Conservation (phyloP, 2,113 vertebrate genomes). For the Azemiops feae region DNA sequence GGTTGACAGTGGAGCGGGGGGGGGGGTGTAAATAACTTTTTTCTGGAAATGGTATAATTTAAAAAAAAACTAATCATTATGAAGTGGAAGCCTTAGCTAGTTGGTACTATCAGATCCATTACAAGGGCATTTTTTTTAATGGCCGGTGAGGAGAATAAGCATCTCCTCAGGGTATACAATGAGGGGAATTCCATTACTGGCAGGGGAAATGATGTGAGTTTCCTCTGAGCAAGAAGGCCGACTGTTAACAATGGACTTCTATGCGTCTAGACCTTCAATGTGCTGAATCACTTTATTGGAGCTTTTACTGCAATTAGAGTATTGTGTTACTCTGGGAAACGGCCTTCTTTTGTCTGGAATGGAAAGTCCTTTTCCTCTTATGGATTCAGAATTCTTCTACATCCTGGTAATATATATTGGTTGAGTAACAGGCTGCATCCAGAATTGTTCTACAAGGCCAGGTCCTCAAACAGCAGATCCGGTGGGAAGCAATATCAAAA, state of each 20-base stretch:
- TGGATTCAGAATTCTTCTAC: background rate
- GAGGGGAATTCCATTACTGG: conserved; percentile 20
- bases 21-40: background rate
- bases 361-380: conserved; percentile 46
- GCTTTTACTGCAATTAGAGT: conserved; percentile 38
- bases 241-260: conserved; percentile 18
- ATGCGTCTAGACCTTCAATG: background rate
- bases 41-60: background rate
- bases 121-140: conserved; percentile 8
- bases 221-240: background rate
- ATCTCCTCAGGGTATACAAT: conserved; percentile 14
- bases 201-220: conserved; percentile 24
- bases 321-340: fast-evolving
- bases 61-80: background rate
- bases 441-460: background rate
- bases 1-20: background rate
- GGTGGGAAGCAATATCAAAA: background rate
- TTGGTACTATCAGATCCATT: conserved; percentile 26
- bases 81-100: background rate
- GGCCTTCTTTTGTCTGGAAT: conserved; percentile 43
- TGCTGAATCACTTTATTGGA: conserved; percentile 29
- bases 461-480: fast-evolving
- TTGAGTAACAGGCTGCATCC: background rate
- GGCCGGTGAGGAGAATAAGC: conserved; percentile 9
- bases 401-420: background rate